phyloP scores from a whole-genome alignment of 2,113 vertebrate species.

The Sapayoa aenigma region DNA sequence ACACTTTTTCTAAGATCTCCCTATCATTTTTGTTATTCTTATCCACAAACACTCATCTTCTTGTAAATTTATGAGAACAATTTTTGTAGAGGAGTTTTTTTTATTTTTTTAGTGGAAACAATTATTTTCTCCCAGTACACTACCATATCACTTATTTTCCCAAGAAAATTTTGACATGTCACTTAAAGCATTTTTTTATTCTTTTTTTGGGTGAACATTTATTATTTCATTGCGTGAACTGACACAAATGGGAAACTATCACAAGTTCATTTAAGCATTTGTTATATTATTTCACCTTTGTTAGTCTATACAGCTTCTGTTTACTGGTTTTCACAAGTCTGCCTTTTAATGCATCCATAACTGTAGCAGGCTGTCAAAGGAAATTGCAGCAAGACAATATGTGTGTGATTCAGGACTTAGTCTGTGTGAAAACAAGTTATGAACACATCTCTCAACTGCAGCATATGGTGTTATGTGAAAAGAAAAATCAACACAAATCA shows the following conservation, averaged over 20 bases:
- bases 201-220: not conserved
- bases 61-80: not conserved
- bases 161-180: not conserved
- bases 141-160: not conserved
- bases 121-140: not conserved
- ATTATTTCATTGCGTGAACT: not conserved
- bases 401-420: conserved; percentile 2
- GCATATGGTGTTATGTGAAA: conserved; percentile 49
- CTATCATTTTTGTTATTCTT: not conserved
- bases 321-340: not conserved
- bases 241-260: not conserved
- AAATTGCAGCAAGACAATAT: conserved; percentile 27
- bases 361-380: not conserved
- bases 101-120: not conserved
- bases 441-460: conserved; percentile 29
- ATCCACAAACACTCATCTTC: not conserved
- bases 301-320: not conserved
- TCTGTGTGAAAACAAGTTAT: conserved; percentile 41
- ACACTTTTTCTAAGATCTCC: not conserved
- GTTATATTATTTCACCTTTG: not conserved
- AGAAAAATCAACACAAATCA: conserved; percentile 59
- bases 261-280: not conserved
- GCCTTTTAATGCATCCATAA: not conserved
- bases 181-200: not conserved
- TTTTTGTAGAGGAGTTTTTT: not conserved